A percentile compares a stretch with the other conserved stretches of the same genome.
These are phyloP conservation scores for Avahi laniger DNA, from an alignment of 2,797 vertebrate species.

Conservation along the genomic window DNA sequence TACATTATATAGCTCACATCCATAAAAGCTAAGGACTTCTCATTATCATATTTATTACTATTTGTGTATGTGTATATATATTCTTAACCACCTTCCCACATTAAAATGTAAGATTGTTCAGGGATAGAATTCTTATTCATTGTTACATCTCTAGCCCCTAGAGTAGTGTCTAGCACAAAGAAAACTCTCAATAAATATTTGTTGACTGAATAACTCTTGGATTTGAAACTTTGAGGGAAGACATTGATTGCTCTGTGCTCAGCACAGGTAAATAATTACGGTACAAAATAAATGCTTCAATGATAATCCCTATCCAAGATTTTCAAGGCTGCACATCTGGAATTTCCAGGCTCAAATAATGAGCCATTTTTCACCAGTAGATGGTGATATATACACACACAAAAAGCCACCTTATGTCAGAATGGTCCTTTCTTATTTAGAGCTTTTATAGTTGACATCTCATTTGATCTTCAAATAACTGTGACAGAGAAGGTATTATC, in stretches of 20 bases:
- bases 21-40: background rate
- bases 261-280: background rate
- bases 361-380: conserved; percentile 65
- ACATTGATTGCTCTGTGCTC: background rate
- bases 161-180: background rate
- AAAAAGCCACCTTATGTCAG: background rate
- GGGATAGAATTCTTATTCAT: background rate
- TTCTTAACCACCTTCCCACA: background rate
- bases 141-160: background rate
- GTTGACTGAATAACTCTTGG: background rate
- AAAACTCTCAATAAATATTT: conserved; percentile 13
- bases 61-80: background rate
- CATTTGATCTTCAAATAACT: conserved; percentile 23
- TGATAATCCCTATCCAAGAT: background rate
- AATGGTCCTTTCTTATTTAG: background rate
- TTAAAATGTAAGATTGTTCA: conserved; percentile 10
- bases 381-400: conserved; percentile 63
- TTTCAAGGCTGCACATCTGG: background rate
- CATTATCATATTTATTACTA: background rate
- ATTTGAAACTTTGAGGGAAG: conserved; percentile 28
- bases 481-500: background rate
- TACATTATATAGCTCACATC: background rate
- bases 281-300: background rate
- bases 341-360: conserved; percentile 28
- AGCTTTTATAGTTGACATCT: background rate